Conservation (phyloP, 2,797 vertebrate species). For the Perodicticus potto region DNA sequence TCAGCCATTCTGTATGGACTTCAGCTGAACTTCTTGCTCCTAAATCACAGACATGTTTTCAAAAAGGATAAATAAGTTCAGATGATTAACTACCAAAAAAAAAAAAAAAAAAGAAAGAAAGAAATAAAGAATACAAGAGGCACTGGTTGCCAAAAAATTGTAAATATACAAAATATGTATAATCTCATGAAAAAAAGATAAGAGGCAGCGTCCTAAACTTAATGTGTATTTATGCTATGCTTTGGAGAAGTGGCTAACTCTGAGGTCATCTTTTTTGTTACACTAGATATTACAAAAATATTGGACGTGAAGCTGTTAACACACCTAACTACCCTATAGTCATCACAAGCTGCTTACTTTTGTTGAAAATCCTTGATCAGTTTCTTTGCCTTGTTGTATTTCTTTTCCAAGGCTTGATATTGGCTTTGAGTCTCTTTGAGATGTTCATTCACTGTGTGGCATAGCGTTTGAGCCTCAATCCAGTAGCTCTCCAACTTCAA, state of each 20-base stretch:
- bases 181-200: not conserved
- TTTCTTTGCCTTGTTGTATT: constrained; percentile 99
- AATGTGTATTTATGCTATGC: not conserved
- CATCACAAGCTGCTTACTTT: constrained; percentile 91
- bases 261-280: not conserved
- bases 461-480: constrained; percentile 98
- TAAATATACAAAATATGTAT: not conserved
- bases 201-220: not conserved
- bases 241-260: not conserved
- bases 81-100: not conserved
- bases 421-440: constrained; percentile 98
- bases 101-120: too few species aligned
- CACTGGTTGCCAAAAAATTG: not conserved
- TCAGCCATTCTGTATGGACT: not conserved
- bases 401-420: constrained; percentile 98
- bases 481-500: constrained; percentile 98
- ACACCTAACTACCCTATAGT: not conserved
- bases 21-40: not conserved
- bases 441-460: constrained; percentile 98
- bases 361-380: constrained; percentile 99
- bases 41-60: constrained; percentile 1
- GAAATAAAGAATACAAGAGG: not conserved
- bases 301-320: not conserved
- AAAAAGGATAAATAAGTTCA: not conserved
- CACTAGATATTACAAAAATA: not conserved